A percentile compares a stretch with the other conserved stretches of the same genome.
phyloP scores from a whole-genome alignment of 2,888 invertebrate species.

The Drosophila mimica region DNA sequence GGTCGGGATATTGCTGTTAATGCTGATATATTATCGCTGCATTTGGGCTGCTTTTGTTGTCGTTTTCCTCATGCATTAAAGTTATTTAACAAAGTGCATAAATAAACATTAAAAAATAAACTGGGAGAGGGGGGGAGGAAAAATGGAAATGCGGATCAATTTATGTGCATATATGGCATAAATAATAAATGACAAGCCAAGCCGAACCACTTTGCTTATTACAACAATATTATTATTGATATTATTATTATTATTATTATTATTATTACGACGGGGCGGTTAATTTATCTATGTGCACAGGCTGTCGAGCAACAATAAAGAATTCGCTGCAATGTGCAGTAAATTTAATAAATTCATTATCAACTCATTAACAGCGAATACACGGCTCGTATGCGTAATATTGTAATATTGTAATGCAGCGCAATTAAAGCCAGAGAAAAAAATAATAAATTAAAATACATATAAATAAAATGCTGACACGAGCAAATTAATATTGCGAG shows the following conservation, averaged over 20 bases:
- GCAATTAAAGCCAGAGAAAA: slow-evolving; percentile 52
- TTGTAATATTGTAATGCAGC: slow-evolving; percentile 46
- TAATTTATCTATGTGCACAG: slow-evolving; percentile 62
- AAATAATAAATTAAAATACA: slow-evolving; percentile 1
- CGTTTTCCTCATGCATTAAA: slow-evolving; percentile 59
- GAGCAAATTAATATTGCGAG: slow-evolving; percentile 50
- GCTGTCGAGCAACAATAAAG: slow-evolving; percentile 21
- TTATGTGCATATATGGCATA: slow-evolving; percentile 54
- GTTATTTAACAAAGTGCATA: slow-evolving; percentile 73
- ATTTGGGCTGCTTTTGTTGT: slow-evolving; percentile 3
- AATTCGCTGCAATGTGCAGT: slow-evolving; percentile 50
- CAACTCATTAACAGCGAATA: slow-evolving; percentile 71
- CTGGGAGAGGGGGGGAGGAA: neutral
- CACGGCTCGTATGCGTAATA: slow-evolving; percentile 50
- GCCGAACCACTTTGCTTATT: slow-evolving; percentile 16
- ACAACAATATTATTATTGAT: slow-evolving; percentile 48
- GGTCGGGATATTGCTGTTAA: slow-evolving; percentile 46
- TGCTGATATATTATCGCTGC: slow-evolving; percentile 60
- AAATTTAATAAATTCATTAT: slow-evolving; percentile 81
- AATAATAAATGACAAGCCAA: slow-evolving; percentile 60
- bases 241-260: neutral
- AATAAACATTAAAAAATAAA: slow-evolving; percentile 56
- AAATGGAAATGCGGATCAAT: slow-evolving; percentile 50
- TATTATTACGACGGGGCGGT: slow-evolving; percentile 33
- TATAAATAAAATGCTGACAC: slow-evolving; percentile 37